Base-by-base conservation (phyloP, 1,140 invertebrate genomes). In the Ceratosolen solmsi region DNA sequence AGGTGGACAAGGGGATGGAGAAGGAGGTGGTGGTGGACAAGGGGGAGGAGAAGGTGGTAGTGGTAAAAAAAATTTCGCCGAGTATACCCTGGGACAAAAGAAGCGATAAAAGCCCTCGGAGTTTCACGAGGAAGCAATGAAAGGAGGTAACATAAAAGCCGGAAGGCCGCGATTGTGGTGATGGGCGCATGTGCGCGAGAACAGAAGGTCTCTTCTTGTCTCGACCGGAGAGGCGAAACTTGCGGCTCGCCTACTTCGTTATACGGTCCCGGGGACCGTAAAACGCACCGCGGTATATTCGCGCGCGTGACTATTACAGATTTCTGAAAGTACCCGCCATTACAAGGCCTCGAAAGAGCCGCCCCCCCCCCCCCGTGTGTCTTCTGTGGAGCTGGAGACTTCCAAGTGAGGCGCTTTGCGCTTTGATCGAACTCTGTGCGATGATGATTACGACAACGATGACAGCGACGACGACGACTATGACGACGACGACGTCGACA, bases 161-260 rank as follows among this genome's bases (percentile, higher is more conserved):
- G 77, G 49, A 71, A 70, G 33, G 77, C 36, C 33, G 65, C 33
- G 63, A 71, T 71, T 71, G 56, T 20, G 58, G 38, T 25, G 22
- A 20, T 13, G 33, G 49, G 54, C 36, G 9, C 41, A 27, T 49
- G 71, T 46, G 41, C 15, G 9, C 30, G 63, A 15, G 30, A 33
- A 65, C 63, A 22, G 63, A 65, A 36, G 30, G 33, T 33, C 63
- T 36, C 51, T 22, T 15, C 51, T 41, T 13, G 7, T 46, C 56
- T n/a, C 46, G 58, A 22, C 27, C 41, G 46, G 36, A 56, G 78
- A 77, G 51, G 54, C 75, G 46, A 60, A 30, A 63, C 70, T 80
- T 71, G 76, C 71, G 82, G 76, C 75, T 83, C 71, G 79, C 68
- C 76, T 83, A 79, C 77, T 74, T 78, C 77, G 79, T 81, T 84